Percentiles rank a stretch among this genome's conserved stretches.
phyloP scores from a whole-genome alignment of 2,888 invertebrate genomes.

The Hylaea fasciaria region DNA sequence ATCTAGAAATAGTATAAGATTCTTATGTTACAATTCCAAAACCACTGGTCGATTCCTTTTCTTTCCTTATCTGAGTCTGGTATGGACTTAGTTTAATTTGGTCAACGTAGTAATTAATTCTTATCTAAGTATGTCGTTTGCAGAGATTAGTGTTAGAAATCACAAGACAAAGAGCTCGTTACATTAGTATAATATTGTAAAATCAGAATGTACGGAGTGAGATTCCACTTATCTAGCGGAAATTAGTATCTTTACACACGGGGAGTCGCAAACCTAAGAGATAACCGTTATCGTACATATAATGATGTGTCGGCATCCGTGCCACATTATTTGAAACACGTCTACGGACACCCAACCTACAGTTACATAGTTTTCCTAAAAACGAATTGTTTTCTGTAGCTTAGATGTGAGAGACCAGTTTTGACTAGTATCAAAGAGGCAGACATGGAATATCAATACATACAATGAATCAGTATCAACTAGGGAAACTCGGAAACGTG shows the following conservation, averaged over 20 bases:
- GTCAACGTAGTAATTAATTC: conserved; percentile 8
- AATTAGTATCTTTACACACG: conserved; percentile 36
- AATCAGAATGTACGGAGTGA: conserved; percentile 20
- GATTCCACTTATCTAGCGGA: conserved; percentile 30
- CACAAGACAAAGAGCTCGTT: conserved; percentile 12
- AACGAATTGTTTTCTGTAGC: conserved; percentile 5
- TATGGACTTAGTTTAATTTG: conserved; percentile 11
- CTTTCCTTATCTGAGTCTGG: not conserved
- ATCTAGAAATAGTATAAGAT: not conserved
- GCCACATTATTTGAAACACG: conserved; percentile 21
- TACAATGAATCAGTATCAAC: not conserved
- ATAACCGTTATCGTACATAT: conserved; percentile 36
- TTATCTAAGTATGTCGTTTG: conserved; percentile 26
- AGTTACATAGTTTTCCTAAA: conserved; percentile 16
- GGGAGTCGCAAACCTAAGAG: conserved; percentile 37
- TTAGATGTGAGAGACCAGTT: conserved; percentile 1
- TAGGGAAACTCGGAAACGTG: not conserved
- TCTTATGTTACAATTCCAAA: not conserved
- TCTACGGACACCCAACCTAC: conserved; percentile 24
- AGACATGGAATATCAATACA: not conserved
- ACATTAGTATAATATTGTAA: not conserved
- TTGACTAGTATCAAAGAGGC: not conserved
- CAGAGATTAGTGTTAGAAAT: conserved; percentile 22
- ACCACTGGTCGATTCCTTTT: no score
- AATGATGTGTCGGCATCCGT: conserved; percentile 33